Percentiles rank a stretch among this genome's conserved stretches.
phyloP scores from a whole-genome alignment of 37 sponge, comb jelly and placozoan species.

The Petrosia ficiformis region DNA sequence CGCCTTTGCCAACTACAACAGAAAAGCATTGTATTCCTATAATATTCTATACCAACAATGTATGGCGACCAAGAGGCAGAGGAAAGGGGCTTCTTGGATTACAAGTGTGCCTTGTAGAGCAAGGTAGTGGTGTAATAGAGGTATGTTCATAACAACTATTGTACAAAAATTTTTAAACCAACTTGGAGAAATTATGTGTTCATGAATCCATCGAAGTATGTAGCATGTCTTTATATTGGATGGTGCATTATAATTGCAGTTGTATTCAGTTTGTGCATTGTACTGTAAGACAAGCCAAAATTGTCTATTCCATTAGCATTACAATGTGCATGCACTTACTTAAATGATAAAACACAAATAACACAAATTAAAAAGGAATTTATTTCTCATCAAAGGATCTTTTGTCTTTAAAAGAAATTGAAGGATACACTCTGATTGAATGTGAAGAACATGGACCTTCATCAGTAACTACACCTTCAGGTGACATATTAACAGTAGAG shows the following conservation, averaged over 20 bases:
- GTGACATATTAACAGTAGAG: conserved; percentile 56
- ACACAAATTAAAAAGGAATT: not conserved
- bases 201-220: too few relatives aligned
- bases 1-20: not conserved
- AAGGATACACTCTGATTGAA: conserved; percentile 22
- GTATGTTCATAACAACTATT: conserved; percentile 17
- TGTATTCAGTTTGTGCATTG: too few relatives aligned
- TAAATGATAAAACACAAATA: not conserved
- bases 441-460: conserved; percentile 24
- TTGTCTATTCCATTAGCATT: not conserved
- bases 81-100: conserved; percentile 5
- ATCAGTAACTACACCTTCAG: not conserved
- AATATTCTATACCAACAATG: conserved; percentile 22
- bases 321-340: not conserved
- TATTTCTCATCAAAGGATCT: conserved; percentile 26
- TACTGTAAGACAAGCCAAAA: too few relatives aligned
- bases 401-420: conserved; percentile 17
- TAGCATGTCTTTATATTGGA: too few relatives aligned
- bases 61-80: not conserved
- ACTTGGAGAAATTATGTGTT: too few relatives aligned
- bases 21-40: conserved; percentile 34
- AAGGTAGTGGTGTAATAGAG: conserved; percentile 25
- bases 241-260: too few relatives aligned
- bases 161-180: too few relatives aligned
- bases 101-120: conserved; percentile 62